A percentile compares a stretch with the other conserved stretches of the same genome.
phyloP scores from a whole-genome alignment of 2,113 vertebrate species.

The Ivindomyrus marchei region DNA sequence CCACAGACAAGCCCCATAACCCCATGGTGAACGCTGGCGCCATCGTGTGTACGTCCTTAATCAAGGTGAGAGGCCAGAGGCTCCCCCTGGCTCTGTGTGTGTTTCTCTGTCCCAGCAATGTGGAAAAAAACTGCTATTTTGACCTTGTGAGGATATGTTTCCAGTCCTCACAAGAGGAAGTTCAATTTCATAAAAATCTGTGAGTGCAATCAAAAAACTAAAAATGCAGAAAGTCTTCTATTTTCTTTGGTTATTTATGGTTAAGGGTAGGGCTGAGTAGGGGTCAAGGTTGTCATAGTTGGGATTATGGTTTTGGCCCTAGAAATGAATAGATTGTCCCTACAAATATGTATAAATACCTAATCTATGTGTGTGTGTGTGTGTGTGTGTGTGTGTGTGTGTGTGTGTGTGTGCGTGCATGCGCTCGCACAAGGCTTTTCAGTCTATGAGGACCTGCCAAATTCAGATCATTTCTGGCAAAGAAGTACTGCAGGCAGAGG shows the following conservation, averaged over 20 bases:
- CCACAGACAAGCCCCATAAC: constrained; percentile 71
- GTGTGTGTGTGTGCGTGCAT: not conserved
- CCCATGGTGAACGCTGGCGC: constrained; percentile 99
- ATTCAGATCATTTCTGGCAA: not conserved
- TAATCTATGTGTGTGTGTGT: not conserved
- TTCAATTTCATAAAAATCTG: not conserved
- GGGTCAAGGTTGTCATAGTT: not conserved
- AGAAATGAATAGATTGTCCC: not conserved
- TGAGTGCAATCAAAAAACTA: not conserved
- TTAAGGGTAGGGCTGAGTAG: not conserved
- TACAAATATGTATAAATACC: not conserved
- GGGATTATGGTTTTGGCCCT: not conserved
- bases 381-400: not conserved
- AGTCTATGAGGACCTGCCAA: not conserved
- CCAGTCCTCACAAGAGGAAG: not conserved
- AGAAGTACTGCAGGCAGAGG: not conserved
- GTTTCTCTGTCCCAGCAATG: not conserved
- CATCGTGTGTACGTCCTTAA: constrained; percentile 92
- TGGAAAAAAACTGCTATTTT: not conserved
- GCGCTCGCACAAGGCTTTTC: not conserved
- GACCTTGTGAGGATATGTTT: not conserved
- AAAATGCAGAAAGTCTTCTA: not conserved
- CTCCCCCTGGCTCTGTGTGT: not conserved
- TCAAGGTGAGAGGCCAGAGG: constrained; percentile 76
- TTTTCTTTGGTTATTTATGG: not conserved